Evolutionary conservation across 2,888 invertebrate species (phyloP).

Genomic region (Keiferia lycopersicella): DNA sequence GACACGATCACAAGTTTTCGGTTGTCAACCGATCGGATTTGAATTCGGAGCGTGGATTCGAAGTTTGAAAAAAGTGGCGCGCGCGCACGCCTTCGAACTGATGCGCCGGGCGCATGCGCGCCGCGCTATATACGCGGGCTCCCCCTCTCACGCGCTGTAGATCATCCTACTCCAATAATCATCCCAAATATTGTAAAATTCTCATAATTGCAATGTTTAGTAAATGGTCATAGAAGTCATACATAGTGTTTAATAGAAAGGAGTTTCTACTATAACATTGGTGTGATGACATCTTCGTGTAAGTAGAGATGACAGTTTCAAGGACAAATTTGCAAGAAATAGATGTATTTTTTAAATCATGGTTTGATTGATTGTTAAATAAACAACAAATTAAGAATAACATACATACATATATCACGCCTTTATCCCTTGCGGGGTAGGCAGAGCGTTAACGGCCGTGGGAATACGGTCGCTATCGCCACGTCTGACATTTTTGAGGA

Average conservation of each 20-base stretch:
- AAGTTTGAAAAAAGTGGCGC: constrained; percentile 19
- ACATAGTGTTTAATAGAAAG: neutral
- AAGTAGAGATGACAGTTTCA: neutral
- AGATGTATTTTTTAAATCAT: no score
- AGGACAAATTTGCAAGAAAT: neutral
- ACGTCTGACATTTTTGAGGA: no score
- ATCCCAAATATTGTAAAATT: constrained; percentile 20
- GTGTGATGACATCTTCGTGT: neutral
- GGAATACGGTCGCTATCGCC: no score
- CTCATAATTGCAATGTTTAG: constrained; percentile 8
- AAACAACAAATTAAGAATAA: no score
- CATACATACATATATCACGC: no score
- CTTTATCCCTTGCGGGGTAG: no score
- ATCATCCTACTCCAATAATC: constrained; percentile 22
- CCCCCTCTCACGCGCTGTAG: constrained; percentile 7
- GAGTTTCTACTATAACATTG: neutral
- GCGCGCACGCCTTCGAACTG: constrained; percentile 18
- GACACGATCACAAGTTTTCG: constrained; percentile 13
- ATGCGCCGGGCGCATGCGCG: constrained; percentile 15
- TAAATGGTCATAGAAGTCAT: neutral
- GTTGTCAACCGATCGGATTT: constrained; percentile 4
- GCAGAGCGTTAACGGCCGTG: no score
- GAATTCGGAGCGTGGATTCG: constrained; percentile 18
- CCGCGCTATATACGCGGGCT: constrained; percentile 7
- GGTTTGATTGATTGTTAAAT: no score